These are phyloP conservation scores for Agrotis ipsilon DNA, from an alignment of 2,888 invertebrate genomes.

Conservation along the genomic window DNA sequence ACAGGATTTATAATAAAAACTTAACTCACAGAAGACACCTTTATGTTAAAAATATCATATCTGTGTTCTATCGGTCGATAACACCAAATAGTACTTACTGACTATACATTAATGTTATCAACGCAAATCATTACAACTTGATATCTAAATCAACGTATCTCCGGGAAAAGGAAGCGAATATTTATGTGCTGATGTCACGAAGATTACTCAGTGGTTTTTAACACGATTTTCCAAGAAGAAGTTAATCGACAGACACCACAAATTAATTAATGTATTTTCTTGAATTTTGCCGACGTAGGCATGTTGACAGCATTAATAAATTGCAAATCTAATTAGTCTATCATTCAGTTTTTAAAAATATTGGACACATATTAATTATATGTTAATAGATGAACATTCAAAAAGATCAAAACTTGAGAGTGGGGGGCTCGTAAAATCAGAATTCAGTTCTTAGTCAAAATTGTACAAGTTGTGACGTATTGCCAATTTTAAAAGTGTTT, in stretches of 20 bases:
- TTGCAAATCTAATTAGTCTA: no score
- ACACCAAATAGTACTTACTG: background rate
- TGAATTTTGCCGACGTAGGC: background rate
- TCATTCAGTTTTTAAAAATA: no score
- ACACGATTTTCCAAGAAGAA: conserved; percentile 4
- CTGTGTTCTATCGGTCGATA: conserved; percentile 16
- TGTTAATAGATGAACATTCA: no score
- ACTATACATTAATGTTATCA: background rate
- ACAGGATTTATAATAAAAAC: background rate
- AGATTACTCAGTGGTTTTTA: conserved; percentile 20
- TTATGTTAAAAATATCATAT: conserved; percentile 7
- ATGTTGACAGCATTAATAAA: no score
- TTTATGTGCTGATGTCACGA: conserved; percentile 32
- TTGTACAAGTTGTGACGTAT: no score
- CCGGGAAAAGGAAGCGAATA: conserved; percentile 13
- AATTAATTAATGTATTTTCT: no score
- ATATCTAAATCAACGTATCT: conserved; percentile 16
- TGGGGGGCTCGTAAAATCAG: no score
- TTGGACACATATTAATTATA: no score
- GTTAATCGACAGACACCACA: background rate
- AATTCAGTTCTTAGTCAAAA: no score
- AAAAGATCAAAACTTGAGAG: no score
- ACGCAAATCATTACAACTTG: conserved; percentile 19
- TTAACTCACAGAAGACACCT: background rate
- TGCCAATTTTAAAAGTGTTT: no score